A percentile compares a stretch with the other conserved stretches of the same genome.
Conservation (phyloP, 1,140 invertebrate species). For the Magallana angulata region DNA sequence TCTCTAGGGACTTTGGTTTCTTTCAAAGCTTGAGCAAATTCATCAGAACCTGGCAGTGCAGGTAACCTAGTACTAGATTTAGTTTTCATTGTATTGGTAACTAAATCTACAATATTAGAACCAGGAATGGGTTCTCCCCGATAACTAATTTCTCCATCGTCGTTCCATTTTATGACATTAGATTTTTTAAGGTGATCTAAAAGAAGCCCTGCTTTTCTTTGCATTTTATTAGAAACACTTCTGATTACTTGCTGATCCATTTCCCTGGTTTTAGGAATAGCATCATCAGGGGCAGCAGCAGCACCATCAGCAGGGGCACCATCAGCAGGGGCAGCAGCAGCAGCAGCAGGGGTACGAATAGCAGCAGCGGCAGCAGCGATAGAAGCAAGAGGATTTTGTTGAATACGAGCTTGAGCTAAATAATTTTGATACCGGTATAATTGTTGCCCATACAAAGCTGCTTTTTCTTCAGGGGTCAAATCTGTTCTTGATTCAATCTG, state of each 20-base stretch:
- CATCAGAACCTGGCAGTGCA: background rate
- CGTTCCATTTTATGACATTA: no score
- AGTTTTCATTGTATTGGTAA: background rate
- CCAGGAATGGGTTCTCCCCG: background rate
- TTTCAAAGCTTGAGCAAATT: background rate
- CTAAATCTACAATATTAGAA: background rate
- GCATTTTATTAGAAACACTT: no score
- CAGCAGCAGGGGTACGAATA: no score
- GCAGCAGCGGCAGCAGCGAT: background rate
- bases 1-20: background rate
- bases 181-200: no score
- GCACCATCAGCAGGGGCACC: no score
- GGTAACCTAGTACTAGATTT: background rate
- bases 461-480: conserved; percentile 18
- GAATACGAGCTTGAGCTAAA: background rate
- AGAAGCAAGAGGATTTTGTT: no score
- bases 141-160: background rate
- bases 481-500: background rate
- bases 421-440: background rate
- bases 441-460: background rate
- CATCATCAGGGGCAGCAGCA: no score
- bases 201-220: no score
- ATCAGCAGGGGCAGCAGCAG: no score
- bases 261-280: no score
- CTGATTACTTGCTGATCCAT: no score